Conservation (phyloP, 2,888 invertebrate species). For the Ashinkailepas kermadecensis region DNA sequence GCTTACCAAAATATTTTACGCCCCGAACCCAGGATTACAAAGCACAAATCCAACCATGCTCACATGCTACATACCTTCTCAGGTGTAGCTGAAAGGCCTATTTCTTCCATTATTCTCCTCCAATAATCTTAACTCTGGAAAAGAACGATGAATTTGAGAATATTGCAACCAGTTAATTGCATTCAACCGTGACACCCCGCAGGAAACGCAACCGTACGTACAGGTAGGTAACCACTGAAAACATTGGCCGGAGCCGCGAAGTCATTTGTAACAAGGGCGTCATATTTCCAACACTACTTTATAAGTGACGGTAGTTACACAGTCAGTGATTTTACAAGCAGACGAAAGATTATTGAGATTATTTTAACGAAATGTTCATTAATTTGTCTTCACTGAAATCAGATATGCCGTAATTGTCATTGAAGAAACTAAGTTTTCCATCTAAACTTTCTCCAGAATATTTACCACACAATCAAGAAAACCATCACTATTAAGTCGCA, state of each 20-base stretch:
- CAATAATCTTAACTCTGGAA: not conserved
- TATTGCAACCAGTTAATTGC: not conserved
- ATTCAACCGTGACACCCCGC: not conserved
- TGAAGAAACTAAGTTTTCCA: too few relatives aligned
- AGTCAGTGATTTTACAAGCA: too few relatives aligned
- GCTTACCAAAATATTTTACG: not conserved
- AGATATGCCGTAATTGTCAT: too few relatives aligned
- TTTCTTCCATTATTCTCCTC: constrained; percentile 60
- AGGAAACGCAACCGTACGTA: too few relatives aligned
- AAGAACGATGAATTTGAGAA: not conserved
- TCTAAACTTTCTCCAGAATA: too few relatives aligned
- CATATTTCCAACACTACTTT: not conserved
- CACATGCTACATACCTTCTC: constrained; percentile 58
- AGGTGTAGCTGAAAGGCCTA: constrained; percentile 60
- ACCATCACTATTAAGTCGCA: too few relatives aligned
- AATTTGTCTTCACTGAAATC: too few relatives aligned
- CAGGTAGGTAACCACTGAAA: not conserved
- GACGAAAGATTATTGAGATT: too few relatives aligned
- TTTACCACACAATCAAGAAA: too few relatives aligned
- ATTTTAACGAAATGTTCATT: too few relatives aligned
- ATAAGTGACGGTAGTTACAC: too few relatives aligned
- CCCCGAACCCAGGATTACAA: not conserved
- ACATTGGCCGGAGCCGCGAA: not conserved
- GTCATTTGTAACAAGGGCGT: not conserved
- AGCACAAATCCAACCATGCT: not conserved